Evolutionary conservation across 2,797 vertebrate species (phyloP).

Genomic region (Choloepus didactylus): DNA sequence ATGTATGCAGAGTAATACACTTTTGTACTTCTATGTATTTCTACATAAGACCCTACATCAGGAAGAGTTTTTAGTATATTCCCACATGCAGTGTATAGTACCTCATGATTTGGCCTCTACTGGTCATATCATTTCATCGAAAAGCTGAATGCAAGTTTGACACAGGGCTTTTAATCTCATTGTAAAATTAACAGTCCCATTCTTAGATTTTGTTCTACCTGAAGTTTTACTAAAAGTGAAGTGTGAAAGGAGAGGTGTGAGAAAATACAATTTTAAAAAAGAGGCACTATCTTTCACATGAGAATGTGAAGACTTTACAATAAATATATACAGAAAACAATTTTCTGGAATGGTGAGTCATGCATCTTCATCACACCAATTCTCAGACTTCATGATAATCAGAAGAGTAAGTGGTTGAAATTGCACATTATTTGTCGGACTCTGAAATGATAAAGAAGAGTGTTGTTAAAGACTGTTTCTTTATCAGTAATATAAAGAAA

Average conservation of each 20-base stretch:
- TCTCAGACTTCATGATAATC: neutral
- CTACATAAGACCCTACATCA: neutral
- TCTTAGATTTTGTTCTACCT: neutral
- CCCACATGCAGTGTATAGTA: neutral
- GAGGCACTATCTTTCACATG: neutral
- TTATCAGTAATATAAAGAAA: constrained; percentile 32
- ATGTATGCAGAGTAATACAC: too few species aligned
- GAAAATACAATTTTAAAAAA: neutral
- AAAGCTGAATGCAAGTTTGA: neutral
- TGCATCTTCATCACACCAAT: neutral
- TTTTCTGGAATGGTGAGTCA: constrained; percentile 26
- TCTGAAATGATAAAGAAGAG: neutral
- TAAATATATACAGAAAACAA: neutral
- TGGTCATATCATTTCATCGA: neutral
- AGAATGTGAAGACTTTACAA: neutral
- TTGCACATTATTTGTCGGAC: neutral
- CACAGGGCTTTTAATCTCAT: neutral
- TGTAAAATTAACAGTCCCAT: neutral
- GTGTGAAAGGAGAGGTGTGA: neutral
- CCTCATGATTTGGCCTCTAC: neutral
- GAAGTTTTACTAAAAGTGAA: constrained; percentile 45
- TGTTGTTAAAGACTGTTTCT: constrained; percentile 1
- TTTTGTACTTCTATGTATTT: neutral
- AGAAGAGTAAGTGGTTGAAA: neutral
- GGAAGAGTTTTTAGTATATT: neutral